phyloP scores from a whole-genome alignment of 2,113 vertebrate genomes.

The Hirundichthys speculiger region DNA sequence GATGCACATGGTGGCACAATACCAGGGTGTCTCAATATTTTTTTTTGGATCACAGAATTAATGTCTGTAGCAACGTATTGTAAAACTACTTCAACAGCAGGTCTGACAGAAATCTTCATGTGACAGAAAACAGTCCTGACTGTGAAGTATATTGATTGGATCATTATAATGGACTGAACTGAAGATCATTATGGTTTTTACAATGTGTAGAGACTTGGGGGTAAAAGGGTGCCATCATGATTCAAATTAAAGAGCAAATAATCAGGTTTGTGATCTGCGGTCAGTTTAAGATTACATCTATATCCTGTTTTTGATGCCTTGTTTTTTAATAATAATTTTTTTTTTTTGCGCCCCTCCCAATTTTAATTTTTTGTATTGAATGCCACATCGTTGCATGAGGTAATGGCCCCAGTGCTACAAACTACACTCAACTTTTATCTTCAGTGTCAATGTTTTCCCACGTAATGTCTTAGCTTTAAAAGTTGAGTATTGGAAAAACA shows the following conservation, averaged over 20 bases:
- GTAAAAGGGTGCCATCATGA: not conserved
- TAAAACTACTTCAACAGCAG: constrained; percentile 14
- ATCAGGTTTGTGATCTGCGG: not conserved
- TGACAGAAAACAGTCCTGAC: constrained; percentile 13
- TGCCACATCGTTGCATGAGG: constrained; percentile 6
- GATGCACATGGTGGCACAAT: constrained; percentile 8
- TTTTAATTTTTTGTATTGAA: no score
- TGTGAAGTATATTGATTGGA: constrained; percentile 9
- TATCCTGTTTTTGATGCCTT: not conserved
- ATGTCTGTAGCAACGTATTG: constrained; percentile 21
- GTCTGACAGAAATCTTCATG: constrained; percentile 30
- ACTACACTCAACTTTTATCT: constrained; percentile 6
- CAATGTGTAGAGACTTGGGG: not conserved
- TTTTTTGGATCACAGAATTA: constrained; percentile 22
- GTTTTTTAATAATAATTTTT: no score
- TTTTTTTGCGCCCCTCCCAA: no score
- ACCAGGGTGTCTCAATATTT: constrained; percentile 19
- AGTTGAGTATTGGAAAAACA: constrained; percentile 22
- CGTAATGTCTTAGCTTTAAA: constrained; percentile 20
- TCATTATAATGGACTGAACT: not conserved
- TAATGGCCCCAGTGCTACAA: not conserved
- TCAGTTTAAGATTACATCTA: not conserved
- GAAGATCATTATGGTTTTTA: constrained; percentile 1
- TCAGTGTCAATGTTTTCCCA: constrained; percentile 1
- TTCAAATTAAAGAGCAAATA: not conserved